These are phyloP conservation scores for Bergia sp. DNA, from an alignment of 92 coral and sea anemone species.

Conservation along the genomic window DNA sequence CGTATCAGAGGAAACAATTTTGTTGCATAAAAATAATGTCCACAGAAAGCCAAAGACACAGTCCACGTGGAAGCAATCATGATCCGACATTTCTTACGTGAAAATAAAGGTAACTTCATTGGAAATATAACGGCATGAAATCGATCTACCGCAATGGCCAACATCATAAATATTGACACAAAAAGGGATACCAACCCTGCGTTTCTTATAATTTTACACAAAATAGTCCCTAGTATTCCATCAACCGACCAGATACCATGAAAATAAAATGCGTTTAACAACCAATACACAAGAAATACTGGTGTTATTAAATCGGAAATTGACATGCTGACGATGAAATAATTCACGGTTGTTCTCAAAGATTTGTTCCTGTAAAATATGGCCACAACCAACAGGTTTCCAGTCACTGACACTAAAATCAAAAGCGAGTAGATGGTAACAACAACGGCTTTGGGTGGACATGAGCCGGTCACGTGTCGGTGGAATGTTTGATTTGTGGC, in stretches of 20 bases:
- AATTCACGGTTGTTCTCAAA: slow-evolving; percentile 5
- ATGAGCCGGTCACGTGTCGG: neutral
- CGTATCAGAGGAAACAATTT: neutral
- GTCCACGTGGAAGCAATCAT: slow-evolving; percentile 2
- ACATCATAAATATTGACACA: neutral
- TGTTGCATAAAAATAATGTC: neutral
- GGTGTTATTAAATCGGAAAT: neutral
- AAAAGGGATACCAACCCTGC: neutral
- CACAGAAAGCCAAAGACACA: neutral
- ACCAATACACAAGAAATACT: neutral
- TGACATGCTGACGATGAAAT: too few relatives aligned
- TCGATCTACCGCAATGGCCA: slow-evolving; percentile 6
- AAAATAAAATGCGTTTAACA: neutral
- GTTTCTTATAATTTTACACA: neutral
- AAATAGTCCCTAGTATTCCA: neutral
- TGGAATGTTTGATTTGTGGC: neutral
- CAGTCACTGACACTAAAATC: neutral
- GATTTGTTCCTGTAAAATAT: slow-evolving; percentile 2
- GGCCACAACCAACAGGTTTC: slow-evolving; percentile 8
- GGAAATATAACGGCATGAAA: slow-evolving; percentile 1
- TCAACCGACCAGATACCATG: neutral
- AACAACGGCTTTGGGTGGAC: neutral
- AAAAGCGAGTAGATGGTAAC: neutral
- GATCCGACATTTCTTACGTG: slow-evolving; percentile 1
- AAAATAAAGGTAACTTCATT: slow-evolving; percentile 2